Percentiles rank a stretch among this genome's conserved stretches.
These are phyloP conservation scores for Macrotis lagotis DNA, from an alignment of 2,113 vertebrate genomes.

Conservation along the genomic window DNA sequence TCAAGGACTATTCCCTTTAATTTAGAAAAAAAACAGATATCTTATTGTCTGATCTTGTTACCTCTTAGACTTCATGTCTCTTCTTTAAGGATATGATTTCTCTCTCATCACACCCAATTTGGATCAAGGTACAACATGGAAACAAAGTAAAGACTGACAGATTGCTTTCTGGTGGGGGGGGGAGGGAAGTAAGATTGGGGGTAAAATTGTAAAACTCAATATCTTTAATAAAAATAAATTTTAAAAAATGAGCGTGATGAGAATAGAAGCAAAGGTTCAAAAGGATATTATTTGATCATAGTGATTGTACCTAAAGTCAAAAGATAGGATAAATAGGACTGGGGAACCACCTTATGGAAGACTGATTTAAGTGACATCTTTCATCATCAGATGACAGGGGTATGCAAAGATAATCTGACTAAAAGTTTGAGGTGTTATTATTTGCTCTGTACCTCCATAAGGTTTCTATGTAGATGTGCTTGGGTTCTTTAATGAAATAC, in stretches of 20 bases:
- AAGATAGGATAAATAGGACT: background rate
- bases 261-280: background rate
- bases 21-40: no score
- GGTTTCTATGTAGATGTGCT: background rate
- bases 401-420: background rate
- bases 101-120: no score
- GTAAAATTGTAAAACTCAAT: no score
- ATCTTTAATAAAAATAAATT: no score
- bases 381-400: background rate
- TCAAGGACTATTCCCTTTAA: no score
- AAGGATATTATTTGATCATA: background rate
- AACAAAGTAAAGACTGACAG: no score
- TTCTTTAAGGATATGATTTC: no score
- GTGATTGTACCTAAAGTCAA: background rate
- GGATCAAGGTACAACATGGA: no score
- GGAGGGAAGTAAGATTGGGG: no score
- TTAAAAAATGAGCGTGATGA: background rate
- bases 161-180: no score
- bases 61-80: no score
- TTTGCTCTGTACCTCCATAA: background rate
- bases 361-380: background rate
- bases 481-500: background rate
- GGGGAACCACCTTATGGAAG: background rate
- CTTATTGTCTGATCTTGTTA: no score
- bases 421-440: background rate